Evolutionary conservation across 1,140 invertebrate genomes (phyloP).

Genomic region (Rhagoletis pomonella): DNA sequence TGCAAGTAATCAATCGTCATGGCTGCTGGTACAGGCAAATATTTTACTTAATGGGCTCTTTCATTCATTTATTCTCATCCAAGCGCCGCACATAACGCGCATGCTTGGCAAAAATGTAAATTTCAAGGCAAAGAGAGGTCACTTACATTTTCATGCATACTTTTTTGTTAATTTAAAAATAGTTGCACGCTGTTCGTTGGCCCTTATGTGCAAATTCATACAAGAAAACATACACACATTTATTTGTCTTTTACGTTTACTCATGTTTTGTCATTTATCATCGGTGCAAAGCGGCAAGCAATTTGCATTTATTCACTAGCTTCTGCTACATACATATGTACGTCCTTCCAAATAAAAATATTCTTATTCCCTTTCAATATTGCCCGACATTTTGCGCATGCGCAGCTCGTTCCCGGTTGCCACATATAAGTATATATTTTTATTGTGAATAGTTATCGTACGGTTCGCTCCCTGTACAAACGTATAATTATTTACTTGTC

Average conservation of each 20-base stretch:
- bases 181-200: no score
- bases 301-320: background rate
- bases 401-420: background rate
- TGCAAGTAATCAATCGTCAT: background rate
- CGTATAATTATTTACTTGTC: background rate
- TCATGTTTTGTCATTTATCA: background rate
- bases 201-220: no score
- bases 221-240: background rate
- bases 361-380: background rate
- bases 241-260: background rate
- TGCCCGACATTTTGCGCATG: background rate
- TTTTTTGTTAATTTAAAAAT: no score
- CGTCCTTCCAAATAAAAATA: background rate
- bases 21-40: background rate
- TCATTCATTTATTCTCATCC: background rate
- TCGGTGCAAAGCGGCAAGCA: background rate
- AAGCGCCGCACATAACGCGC: background rate
- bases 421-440: background rate
- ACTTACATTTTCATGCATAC: background rate
- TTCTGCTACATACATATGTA: background rate
- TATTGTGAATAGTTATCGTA: background rate
- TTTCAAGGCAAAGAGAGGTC: background rate
- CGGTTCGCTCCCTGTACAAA: no score
- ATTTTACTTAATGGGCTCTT: background rate
- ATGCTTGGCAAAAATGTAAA: background rate